A percentile compares a stretch with the other conserved stretches of the same genome.
Conservation (phyloP, 2,888 invertebrate species). For the Enoplolaimus lenunculus region DNA sequence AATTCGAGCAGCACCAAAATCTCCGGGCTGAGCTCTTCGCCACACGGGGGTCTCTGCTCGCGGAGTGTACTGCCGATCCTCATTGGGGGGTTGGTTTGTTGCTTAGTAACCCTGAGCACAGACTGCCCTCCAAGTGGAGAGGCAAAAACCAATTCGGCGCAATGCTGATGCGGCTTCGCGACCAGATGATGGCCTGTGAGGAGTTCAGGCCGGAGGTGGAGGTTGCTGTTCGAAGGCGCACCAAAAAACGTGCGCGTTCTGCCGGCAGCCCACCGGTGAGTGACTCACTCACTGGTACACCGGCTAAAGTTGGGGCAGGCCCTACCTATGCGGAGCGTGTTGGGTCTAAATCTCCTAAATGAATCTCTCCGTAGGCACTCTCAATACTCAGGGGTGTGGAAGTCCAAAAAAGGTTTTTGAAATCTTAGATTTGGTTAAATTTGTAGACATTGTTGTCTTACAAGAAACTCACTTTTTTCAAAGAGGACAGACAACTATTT, state of each 20-base stretch:
- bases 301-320: too few relatives aligned
- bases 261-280: too few relatives aligned
- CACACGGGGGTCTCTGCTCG: not conserved
- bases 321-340: too few relatives aligned
- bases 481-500: not conserved
- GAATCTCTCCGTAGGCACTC: too few relatives aligned
- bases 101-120: not conserved
- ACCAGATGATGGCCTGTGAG: not conserved
- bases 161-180: not conserved
- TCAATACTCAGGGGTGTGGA: not conserved
- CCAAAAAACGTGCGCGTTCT: too few relatives aligned
- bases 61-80: not conserved
- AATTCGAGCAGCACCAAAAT: conserved; percentile 5
- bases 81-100: not conserved
- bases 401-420: not conserved
- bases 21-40: not conserved
- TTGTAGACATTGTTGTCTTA: not conserved
- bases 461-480: not conserved
- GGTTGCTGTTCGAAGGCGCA: too few relatives aligned
- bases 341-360: too few relatives aligned
- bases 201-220: too few relatives aligned
- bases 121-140: conserved; percentile 1
- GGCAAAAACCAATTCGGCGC: not conserved
- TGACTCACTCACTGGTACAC: too few relatives aligned
- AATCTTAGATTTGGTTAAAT: not conserved